Conservation (phyloP, 2,888 invertebrate species). For the Hermaeophaga mercurialis region DNA sequence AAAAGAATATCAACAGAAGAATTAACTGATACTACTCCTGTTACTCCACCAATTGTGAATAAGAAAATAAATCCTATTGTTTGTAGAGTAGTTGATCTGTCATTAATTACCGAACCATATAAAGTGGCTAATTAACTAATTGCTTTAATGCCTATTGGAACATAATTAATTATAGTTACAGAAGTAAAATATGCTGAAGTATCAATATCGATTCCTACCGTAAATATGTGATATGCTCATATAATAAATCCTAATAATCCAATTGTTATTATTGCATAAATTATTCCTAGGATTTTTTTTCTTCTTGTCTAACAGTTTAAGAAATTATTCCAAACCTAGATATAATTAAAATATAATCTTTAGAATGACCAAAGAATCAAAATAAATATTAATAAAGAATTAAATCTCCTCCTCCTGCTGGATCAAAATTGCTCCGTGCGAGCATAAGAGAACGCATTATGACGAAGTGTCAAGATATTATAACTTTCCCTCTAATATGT, state of each 20-base stretch:
- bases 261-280: neutral
- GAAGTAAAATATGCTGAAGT: neutral
- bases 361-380: too few relatives aligned
- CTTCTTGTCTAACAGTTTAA: too few relatives aligned
- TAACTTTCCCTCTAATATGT: too few relatives aligned
- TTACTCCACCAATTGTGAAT: slow-evolving; percentile 62
- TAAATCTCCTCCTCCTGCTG: too few relatives aligned
- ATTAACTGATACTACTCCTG: slow-evolving; percentile 71
- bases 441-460: too few relatives aligned
- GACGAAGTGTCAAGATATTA: too few relatives aligned
- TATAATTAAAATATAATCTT: too few relatives aligned
- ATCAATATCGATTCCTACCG: slow-evolving; percentile 1
- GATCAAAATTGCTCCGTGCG: too few relatives aligned
- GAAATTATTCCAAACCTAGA: too few relatives aligned
- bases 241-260: neutral
- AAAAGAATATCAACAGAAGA: slow-evolving; percentile 77
- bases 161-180: slow-evolving; percentile 69
- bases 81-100: neutral
- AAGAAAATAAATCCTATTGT: neutral
- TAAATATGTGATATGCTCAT: neutral
- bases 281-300: too few relatives aligned
- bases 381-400: too few relatives aligned
- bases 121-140: slow-evolving; percentile 78
- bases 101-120: slow-evolving; percentile 60
- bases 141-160: slow-evolving; percentile 84